Evolutionary conservation across 2,113 vertebrate genomes (phyloP).

Genomic region (Crotalus tigris): DNA sequence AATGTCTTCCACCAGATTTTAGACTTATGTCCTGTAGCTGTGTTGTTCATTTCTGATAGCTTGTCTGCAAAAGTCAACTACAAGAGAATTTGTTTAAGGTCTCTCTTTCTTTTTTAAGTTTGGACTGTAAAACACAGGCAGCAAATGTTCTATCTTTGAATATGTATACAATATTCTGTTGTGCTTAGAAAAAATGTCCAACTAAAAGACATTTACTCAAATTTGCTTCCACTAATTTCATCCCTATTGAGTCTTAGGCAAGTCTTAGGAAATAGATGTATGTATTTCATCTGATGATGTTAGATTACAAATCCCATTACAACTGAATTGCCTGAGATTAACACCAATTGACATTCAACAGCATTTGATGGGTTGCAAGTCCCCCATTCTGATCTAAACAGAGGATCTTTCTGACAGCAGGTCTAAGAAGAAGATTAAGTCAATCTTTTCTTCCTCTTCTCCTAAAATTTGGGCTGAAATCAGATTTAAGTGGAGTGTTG

Average conservation of each 20-base stretch:
- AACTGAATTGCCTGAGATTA: neutral
- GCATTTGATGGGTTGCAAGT: neutral
- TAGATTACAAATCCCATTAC: neutral
- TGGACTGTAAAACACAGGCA: slow-evolving; percentile 51
- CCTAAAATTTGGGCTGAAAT: neutral
- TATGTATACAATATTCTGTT: slow-evolving; percentile 55
- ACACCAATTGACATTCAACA: neutral
- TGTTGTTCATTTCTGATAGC: slow-evolving; percentile 39
- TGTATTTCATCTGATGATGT: too few species aligned
- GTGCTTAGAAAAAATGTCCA: slow-evolving; percentile 45
- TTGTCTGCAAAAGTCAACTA: slow-evolving; percentile 41
- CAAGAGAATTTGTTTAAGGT: slow-evolving; percentile 42
- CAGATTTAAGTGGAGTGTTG: neutral
- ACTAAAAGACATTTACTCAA: neutral
- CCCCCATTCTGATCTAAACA: neutral
- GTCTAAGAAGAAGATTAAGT: neutral
- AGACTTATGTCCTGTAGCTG: slow-evolving; percentile 39
- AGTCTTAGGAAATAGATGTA: neutral
- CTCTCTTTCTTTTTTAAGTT: neutral
- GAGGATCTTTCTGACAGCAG: neutral
- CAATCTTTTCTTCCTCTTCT: neutral
- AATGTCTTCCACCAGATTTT: slow-evolving; percentile 58
- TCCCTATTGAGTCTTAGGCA: neutral
- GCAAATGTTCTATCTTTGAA: slow-evolving; percentile 51
- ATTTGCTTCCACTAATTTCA: neutral